Evolutionary conservation across 2,888 invertebrate genomes (phyloP).

Genomic region (Antitype chi): DNA sequence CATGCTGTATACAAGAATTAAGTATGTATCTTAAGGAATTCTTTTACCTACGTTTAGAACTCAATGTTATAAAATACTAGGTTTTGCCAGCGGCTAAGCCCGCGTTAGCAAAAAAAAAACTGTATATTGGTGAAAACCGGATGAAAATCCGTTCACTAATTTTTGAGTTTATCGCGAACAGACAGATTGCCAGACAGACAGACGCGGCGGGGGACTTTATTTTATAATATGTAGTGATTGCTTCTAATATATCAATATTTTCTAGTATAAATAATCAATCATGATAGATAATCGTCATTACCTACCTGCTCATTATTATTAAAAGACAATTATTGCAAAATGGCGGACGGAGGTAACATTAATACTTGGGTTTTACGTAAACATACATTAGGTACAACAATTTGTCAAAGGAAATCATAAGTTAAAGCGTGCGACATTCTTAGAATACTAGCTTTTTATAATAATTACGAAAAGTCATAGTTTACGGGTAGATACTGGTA

Average conservation of each 20-base stretch:
- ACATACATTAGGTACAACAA: slow-evolving; percentile 14
- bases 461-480: neutral
- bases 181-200: too few species aligned
- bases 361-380: slow-evolving; percentile 25
- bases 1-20: neutral
- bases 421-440: slow-evolving; percentile 11
- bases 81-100: too few species aligned
- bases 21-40: neutral
- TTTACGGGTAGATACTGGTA: neutral
- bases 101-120: too few species aligned
- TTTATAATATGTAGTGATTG: neutral
- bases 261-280: slow-evolving; percentile 23
- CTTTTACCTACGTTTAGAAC: too few species aligned
- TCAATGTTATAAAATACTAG: neutral
- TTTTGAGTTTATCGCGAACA: too few species aligned
- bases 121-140: too few species aligned
- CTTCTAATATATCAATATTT: neutral
- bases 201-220: too few species aligned
- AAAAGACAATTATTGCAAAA: slow-evolving; percentile 41
- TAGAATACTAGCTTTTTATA: neutral
- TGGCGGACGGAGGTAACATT: slow-evolving; percentile 29
- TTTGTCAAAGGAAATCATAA: slow-evolving; percentile 47
- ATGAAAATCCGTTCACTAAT: too few species aligned
- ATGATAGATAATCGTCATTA: slow-evolving; percentile 25
- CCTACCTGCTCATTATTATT: slow-evolving; percentile 30